phyloP scores from a whole-genome alignment of 1,140 invertebrate species.

The Bombus breviceps region DNA sequence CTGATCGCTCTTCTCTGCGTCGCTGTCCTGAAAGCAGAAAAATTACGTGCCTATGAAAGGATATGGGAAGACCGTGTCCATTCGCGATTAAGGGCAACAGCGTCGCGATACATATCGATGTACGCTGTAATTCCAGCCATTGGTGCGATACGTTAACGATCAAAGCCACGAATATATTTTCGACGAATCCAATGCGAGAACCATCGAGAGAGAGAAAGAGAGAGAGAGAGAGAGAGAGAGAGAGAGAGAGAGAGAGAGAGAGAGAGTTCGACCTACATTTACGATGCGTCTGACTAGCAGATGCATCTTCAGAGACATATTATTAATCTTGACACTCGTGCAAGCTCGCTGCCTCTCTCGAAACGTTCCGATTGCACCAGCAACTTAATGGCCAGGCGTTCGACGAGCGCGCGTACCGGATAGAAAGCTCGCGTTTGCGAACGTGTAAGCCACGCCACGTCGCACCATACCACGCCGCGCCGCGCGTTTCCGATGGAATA shows the following conservation, averaged over 20 bases:
- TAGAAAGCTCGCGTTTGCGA: slow-evolving; percentile 31
- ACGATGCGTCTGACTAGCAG: slow-evolving; percentile 28
- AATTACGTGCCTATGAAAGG: neutral
- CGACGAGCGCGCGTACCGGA: slow-evolving; percentile 37
- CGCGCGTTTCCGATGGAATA: neutral
- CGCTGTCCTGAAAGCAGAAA: slow-evolving; percentile 86
- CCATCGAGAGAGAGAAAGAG: neutral
- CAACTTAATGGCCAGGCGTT: slow-evolving; percentile 65
- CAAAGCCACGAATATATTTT: slow-evolving; percentile 12
- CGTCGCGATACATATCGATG: neutral
- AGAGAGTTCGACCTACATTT: slow-evolving; percentile 59
- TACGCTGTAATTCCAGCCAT: neutral
- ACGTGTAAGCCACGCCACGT: slow-evolving; percentile 16
- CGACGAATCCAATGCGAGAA: slow-evolving; percentile 15
- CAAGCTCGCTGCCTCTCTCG: slow-evolving; percentile 10
- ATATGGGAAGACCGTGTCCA: too few relatives aligned
- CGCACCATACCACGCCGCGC: neutral
- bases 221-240: too few relatives aligned
- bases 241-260: neutral
- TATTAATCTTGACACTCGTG: slow-evolving; percentile 66
- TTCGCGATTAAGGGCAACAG: neutral
- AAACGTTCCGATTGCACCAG: slow-evolving; percentile 59
- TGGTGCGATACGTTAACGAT: slow-evolving; percentile 20
- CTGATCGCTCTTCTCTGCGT: slow-evolving; percentile 92
- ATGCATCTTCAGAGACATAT: slow-evolving; percentile 64